Evolutionary conservation across 2,888 invertebrate species (phyloP).

Genomic region (Polyommatus iphigenia): DNA sequence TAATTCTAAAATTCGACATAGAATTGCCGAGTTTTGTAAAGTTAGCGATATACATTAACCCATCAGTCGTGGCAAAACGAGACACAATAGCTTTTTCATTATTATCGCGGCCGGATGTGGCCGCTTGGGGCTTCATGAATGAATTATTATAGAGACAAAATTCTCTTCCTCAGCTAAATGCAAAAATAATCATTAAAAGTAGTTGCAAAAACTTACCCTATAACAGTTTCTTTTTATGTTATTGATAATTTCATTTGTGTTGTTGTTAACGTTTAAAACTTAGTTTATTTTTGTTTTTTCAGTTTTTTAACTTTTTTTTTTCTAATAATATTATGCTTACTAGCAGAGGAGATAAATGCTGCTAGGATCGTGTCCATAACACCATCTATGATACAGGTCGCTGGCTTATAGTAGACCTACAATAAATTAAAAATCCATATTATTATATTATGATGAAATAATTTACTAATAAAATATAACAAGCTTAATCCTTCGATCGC

Average conservation of each 20-base stretch:
- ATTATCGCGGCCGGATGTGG: too few species aligned
- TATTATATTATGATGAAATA: too few species aligned
- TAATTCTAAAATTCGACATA: too few species aligned
- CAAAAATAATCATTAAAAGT: neutral
- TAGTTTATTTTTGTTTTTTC: neutral
- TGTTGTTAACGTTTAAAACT: neutral
- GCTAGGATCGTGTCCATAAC: slow-evolving; percentile 75
- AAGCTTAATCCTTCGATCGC: too few species aligned
- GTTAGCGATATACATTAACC: neutral
- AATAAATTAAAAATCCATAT: neutral
- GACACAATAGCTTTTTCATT: too few species aligned
- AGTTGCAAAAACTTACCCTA: neutral
- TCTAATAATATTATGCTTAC: slow-evolving; percentile 52
- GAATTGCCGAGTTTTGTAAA: neutral
- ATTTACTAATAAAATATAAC: too few species aligned
- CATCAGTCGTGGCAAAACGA: too few species aligned
- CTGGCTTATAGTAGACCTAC: slow-evolving; percentile 75
- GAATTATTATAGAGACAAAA: neutral
- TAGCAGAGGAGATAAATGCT: slow-evolving; percentile 68
- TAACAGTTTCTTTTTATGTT: slow-evolving; percentile 1
- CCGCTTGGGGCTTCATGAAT: too few species aligned
- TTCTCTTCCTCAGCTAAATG: neutral
- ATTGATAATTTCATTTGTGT: neutral
- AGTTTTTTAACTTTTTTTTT: neutral
- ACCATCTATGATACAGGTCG: slow-evolving; percentile 74